Base-by-base conservation (phyloP, 1,140 invertebrate genomes). In the Heliconius eleuchia region DNA sequence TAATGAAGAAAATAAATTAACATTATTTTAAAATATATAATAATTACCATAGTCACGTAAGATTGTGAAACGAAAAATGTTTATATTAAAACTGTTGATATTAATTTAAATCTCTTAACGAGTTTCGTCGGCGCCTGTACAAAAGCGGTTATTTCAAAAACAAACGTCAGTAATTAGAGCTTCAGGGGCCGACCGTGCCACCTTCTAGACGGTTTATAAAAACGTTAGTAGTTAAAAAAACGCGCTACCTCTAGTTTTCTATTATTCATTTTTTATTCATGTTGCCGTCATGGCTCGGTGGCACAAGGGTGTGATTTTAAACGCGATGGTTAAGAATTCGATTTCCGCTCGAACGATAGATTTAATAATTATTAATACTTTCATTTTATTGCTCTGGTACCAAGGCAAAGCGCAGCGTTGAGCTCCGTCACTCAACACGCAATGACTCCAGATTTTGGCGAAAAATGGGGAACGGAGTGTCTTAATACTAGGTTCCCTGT, bases 81-180 rank as follows among this genome's bases (percentile, higher is more conserved):
- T 34, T 34, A 34, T 34, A 34, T 34, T 30, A 34, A 34, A 34
- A 66, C 3, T 71, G 74, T 78, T 76, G 39, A 66, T 82, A 74
- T 82, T 84, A 76, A 82, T 80, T 78, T 42, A 74, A 80, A 81
- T 76, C 73, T 77, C 70, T 80, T 80, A 81, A 85, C 74, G 52
- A 76, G 80, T 84, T 89, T 80, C 84, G 83, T 85, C 82, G 80
- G 66, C 79, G 86, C 85, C 76, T 84, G 86, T 91, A 88, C 87
- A 80, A 82, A 72, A 82, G 86, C 87, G 88, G 88, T 87, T 86
- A 90, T 92, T 90, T 89, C 87, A 91, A 94, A 94, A 92, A 94
- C 91, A 92, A 94, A 94, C 91, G 88, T 85, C 85, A 84, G 81
- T 94, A 92, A 94, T 94, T 94, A 94, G 88, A 86, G 82, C 85